Evolutionary conservation across 2,888 invertebrate species (phyloP), one percentile per base, ranked within the genome.

Genomic region (Tetragnatha montana): DNA sequence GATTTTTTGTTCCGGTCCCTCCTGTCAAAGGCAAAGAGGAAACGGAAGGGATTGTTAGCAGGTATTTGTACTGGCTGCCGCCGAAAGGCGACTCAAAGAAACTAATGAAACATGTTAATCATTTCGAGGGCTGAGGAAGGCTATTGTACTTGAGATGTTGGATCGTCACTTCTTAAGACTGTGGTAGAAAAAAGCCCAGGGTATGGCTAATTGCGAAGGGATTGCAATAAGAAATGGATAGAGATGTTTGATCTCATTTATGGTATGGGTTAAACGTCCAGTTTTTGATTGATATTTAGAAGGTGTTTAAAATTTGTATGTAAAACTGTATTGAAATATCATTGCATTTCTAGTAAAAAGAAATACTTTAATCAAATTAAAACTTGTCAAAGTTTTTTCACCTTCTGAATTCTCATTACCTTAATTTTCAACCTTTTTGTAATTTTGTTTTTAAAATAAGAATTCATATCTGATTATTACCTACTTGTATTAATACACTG

Each of bases 91-190:
- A 50, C 49, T 17, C 68, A 21, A 68, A 76, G 50, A 69, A 76
- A 35, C 50, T 75, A 84, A 84, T 84, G 83, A 84, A 84, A 76
- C 83, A 50, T 68, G 76, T 49, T 76, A 76, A 84, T 84, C 75
- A 76, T 69, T 84, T 76, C 69, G 60, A 70, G 49, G 19, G n/a
- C 22, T 60, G 51, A 51, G 21, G 21, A n/a, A 80, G 70, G 70
- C 47, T 47, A 14, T 80, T 19, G 60, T 60, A 17, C 60, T 4
- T 17, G 60, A 35, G 35, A 35, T 35, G 35, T 35, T 35, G 35
- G 35, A 35, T 35, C 35, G 35, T 35, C 35, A 35, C 35, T 35
- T 35, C 35, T 35, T 35, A 4, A 35, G 35, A 35, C 35, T 35
- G 4, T 35, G 4, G 35, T 35, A 35, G 1, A 35, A 35, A 35